Conservation (phyloP, 2,113 vertebrate species). For the Connochaetes taurinus region DNA sequence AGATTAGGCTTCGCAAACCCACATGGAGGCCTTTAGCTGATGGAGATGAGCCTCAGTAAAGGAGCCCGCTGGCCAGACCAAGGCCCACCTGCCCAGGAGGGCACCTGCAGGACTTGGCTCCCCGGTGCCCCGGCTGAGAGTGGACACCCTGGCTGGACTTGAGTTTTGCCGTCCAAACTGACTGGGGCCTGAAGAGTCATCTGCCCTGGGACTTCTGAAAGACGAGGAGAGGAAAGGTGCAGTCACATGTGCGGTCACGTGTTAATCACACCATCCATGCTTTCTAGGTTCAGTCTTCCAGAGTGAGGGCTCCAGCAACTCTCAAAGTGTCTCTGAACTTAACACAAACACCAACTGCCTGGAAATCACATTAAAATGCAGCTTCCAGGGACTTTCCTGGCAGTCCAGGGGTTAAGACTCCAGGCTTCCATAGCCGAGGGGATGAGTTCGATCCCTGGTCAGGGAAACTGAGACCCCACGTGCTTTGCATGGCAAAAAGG, state of each 20-base stretch:
- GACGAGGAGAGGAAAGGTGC: rapidly evolving
- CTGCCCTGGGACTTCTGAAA: rapidly evolving
- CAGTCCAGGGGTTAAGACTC: not conserved
- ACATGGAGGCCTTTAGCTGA: not conserved
- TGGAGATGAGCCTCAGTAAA: not conserved
- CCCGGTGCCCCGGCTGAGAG: not conserved
- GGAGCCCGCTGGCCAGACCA: not conserved
- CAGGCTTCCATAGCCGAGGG: not conserved
- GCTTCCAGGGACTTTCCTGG: not conserved
- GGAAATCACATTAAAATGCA: not conserved
- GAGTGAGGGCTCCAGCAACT: not conserved
- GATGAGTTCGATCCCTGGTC: not conserved
- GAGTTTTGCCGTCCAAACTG: not conserved
- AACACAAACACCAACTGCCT: not conserved
- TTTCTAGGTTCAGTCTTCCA: not conserved
- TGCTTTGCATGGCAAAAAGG: not conserved
- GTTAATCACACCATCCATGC: rapidly evolving
- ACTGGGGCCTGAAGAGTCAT: not conserved
- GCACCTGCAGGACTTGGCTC: rapidly evolving
- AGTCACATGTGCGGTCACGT: not conserved
- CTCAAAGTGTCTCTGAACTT: not conserved
- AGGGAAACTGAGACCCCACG: not conserved
- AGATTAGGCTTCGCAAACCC: not conserved
- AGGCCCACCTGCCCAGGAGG: not conserved
- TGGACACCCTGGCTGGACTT: not conserved